A percentile compares a stretch with the other conserved stretches of the same genome.
phyloP scores from a whole-genome alignment of 2,797 vertebrate genomes.

The Limnodromus scolopaceus region DNA sequence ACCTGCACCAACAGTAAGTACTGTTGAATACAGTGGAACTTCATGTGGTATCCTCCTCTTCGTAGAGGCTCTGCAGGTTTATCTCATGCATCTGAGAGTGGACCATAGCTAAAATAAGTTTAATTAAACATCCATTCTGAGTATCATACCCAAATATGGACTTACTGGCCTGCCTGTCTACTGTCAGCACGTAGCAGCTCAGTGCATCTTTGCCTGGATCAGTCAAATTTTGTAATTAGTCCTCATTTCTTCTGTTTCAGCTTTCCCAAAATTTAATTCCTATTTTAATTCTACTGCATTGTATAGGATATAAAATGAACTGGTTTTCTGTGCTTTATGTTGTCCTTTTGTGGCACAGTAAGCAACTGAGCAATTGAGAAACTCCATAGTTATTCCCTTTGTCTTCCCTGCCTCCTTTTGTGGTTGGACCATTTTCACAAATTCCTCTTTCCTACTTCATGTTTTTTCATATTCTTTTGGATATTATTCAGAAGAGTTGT shows the following conservation, averaged over 20 bases:
- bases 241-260: not conserved
- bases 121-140: not conserved
- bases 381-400: not conserved
- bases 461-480: not conserved
- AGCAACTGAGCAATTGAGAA: not conserved
- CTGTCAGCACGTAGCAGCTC: not conserved
- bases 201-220: not conserved
- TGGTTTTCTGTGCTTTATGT: not conserved
- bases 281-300: not conserved
- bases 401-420: not conserved
- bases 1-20: not conserved
- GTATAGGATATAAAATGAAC: not conserved
- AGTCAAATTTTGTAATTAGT: not conserved
- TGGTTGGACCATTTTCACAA: not conserved
- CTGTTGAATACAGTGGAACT: not conserved
- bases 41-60: not conserved
- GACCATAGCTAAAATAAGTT: not conserved
- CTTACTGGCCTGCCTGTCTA: not conserved
- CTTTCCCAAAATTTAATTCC: not conserved
- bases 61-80: not conserved
- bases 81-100: not conserved
- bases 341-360: not conserved
- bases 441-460: not conserved
- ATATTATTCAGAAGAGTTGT: not conserved
- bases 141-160: not conserved